phyloP scores from a whole-genome alignment of 2,797 vertebrate species.

The Notoglanidium macrostoma region DNA sequence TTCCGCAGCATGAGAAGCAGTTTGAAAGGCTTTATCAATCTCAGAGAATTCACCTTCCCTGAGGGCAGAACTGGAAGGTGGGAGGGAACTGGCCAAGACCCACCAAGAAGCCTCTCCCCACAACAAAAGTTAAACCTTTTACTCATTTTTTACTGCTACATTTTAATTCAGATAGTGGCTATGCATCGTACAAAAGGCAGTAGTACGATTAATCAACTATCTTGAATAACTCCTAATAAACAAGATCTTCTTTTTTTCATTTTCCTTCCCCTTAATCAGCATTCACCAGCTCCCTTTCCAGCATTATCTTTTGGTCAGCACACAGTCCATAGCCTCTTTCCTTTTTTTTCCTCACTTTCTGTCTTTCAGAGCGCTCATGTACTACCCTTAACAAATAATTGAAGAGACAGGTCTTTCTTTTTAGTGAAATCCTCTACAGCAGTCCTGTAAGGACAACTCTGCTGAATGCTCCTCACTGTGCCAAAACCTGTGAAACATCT shows the following conservation, averaged over 20 bases:
- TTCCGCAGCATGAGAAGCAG: not conserved
- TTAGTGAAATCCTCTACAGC: conserved; percentile 8
- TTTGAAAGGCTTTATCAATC: not conserved
- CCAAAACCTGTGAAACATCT: conserved; percentile 24
- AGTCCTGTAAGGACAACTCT: not conserved
- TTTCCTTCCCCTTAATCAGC: not conserved
- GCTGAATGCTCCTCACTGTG: conserved; percentile 15
- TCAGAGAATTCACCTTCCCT: not conserved
- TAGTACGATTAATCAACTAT: not conserved
- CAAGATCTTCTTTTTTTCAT: not conserved
- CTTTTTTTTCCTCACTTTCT: conserved; percentile 2
- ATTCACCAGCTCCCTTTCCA: not conserved
- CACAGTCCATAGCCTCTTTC: not conserved
- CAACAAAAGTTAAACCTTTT: not conserved
- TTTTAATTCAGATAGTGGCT: not conserved
- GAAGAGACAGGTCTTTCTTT: conserved; percentile 17
- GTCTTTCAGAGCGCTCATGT: not conserved
- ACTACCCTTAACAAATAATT: conserved; percentile 21
- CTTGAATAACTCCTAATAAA: not conserved
- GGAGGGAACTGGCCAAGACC: not conserved
- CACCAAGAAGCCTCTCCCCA: too few species aligned
- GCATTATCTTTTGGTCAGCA: not conserved
- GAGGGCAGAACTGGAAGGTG: not conserved
- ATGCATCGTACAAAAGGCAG: not conserved
- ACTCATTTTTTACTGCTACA: not conserved